Base-by-base conservation (phyloP, 2,797 vertebrate species). In the Helostoma temminkii region DNA sequence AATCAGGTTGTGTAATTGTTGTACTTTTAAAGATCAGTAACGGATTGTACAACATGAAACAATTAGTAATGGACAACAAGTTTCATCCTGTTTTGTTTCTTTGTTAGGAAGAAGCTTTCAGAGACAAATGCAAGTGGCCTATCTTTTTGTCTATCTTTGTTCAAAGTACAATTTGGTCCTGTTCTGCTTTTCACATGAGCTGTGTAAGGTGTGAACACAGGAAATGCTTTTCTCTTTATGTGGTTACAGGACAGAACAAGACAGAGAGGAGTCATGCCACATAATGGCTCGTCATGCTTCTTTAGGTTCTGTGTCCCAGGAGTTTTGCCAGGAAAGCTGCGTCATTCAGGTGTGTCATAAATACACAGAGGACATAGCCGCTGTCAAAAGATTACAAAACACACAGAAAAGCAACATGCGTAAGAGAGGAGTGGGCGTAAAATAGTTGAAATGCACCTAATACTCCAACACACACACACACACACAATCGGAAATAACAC, bases 271-370 rank as follows among this genome's bases (percentile, higher is more conserved):
- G 37, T 48, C 18, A 58, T 50, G 15, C 22, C 47, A 45, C 46
- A 28, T 24, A 53, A 66, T 56, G 53, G n/a, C 52, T 28, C 14
- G 22, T 74, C 53, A 32, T 60, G 47, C 24, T 28, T 34, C 41
- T 72, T 43, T 45, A 37, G 36, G 19, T 61, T 70, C 67, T 53
- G 26, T 68, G 34, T 71, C 4, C 36, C 24, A 32, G 55, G 61
- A 56, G 55, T 21, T 56, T 28, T 61, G 46, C 70, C 58, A 66
- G 42, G 14, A 9, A 68, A 75, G 42, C 52, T 78, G 81, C 79
- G 78, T 88, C 84, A 85, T 66, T 68, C 65, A 87, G 86, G 85
- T 88, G 82, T 80, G 82, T 52, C 71, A 41, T 48, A 16, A 60
- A 49, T 53, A 54, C 55, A 55, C 67, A 46, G 10, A n/a, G 59